phyloP scores from a whole-genome alignment of 2,113 vertebrate genomes.

The Alethe diademata region DNA sequence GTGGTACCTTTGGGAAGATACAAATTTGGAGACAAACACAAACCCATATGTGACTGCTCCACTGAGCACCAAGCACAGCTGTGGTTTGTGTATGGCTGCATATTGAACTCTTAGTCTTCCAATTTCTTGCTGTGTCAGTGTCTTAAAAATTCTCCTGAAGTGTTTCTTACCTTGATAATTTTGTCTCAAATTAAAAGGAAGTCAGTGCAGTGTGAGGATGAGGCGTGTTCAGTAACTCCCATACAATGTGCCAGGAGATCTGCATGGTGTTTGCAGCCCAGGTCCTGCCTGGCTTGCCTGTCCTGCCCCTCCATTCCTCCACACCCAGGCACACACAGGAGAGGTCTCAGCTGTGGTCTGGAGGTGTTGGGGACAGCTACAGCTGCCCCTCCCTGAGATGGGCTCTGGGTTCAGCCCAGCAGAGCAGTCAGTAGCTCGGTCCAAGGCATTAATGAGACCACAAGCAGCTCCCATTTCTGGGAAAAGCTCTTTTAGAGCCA shows the following conservation, averaged over 20 bases:
- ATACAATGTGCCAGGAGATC: not conserved
- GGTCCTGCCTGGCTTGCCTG: not conserved
- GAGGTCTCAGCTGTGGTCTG: not conserved
- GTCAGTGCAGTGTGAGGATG: not conserved
- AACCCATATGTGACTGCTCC: not conserved
- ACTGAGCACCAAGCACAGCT: not conserved
- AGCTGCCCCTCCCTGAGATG: not conserved
- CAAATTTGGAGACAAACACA: not conserved
- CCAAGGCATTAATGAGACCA: not conserved
- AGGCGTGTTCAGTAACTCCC: not conserved
- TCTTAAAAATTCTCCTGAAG: not conserved
- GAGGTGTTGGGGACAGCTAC: not conserved
- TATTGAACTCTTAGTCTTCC: not conserved
- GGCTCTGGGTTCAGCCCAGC: not conserved
- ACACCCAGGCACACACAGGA: not conserved
- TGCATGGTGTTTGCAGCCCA: not conserved
- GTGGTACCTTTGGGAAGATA: not conserved
- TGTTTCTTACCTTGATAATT: not conserved
- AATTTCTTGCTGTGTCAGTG: not conserved
- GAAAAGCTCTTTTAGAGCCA: not conserved
- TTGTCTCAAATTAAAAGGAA: not conserved
- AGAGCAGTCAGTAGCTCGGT: not conserved
- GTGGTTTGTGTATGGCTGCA: not conserved
- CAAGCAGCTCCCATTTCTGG: not conserved
- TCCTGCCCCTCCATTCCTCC: not conserved